phyloP scores from a whole-genome alignment of 1,140 invertebrate genomes.

The Apis dorsata region DNA sequence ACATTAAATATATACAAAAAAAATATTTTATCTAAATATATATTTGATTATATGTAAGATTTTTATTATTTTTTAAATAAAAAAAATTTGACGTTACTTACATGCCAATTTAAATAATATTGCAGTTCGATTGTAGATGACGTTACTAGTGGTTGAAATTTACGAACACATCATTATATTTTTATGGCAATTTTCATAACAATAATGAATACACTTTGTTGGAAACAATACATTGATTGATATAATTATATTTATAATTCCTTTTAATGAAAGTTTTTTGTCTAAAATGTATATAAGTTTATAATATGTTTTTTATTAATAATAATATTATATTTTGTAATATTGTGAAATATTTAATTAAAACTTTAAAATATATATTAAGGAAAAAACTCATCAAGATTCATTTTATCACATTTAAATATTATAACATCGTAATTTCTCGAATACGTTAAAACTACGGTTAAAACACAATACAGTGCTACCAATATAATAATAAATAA shows the following conservation, averaged over 20 bases:
- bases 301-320: neutral
- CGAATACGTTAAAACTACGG: too few relatives aligned
- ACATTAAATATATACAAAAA: too few relatives aligned
- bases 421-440: neutral
- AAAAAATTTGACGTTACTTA: neutral
- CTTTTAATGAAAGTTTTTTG: neutral
- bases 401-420: neutral
- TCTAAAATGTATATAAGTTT: neutral
- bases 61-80: too few relatives aligned
- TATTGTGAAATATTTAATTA: neutral
- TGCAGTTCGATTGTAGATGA: neutral
- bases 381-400: neutral
- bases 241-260: neutral
- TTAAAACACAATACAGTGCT: neutral
- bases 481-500: conserved; percentile 10
- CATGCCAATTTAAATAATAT: conserved; percentile 1
- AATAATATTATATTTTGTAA: neutral
- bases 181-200: neutral
- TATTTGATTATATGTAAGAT: too few relatives aligned
- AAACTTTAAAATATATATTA: neutral
- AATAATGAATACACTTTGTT: neutral
- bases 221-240: conserved; percentile 4
- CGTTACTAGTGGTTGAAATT: neutral
- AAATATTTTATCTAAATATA: too few relatives aligned
- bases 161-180: neutral